phyloP scores from a whole-genome alignment of 1,140 invertebrate species.

The Euura saliciscinereae region DNA sequence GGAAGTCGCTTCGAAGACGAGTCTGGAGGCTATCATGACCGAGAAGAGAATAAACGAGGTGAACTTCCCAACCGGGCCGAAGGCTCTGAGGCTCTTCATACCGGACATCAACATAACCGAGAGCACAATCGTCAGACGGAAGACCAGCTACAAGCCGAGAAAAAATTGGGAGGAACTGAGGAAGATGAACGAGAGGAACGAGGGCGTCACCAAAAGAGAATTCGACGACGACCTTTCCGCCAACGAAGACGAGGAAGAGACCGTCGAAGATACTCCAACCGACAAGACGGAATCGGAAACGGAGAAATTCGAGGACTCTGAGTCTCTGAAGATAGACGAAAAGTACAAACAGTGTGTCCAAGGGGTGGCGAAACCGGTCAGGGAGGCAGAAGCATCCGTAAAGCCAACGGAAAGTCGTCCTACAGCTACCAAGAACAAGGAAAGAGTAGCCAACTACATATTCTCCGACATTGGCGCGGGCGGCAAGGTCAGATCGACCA shows the following conservation, averaged over 20 bases:
- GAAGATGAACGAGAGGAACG: slow-evolving; percentile 55
- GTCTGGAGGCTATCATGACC: slow-evolving; percentile 59
- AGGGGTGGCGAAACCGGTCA: slow-evolving; percentile 14
- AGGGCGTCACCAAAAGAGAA: slow-evolving; percentile 44
- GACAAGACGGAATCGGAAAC: slow-evolving; percentile 11
- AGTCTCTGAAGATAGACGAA: slow-evolving; percentile 48
- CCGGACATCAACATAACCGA: slow-evolving; percentile 62
- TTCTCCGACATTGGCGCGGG: slow-evolving; percentile 27
- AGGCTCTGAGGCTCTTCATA: slow-evolving; percentile 60
- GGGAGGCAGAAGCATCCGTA: slow-evolving; percentile 11
- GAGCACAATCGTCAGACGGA: slow-evolving; percentile 54
- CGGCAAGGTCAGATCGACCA: background rate
- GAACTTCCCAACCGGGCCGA: slow-evolving; percentile 61
- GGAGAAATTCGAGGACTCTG: slow-evolving; percentile 24
- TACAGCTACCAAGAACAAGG: slow-evolving; percentile 37
- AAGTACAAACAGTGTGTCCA: slow-evolving; percentile 52
- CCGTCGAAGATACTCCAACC: slow-evolving; percentile 16
- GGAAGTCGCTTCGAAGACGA: slow-evolving; percentile 59
- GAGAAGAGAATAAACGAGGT: slow-evolving; percentile 53
- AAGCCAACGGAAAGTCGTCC: slow-evolving; percentile 37
- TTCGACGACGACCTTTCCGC: slow-evolving; percentile 48
- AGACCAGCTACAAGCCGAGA: slow-evolving; percentile 56
- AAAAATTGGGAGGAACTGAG: slow-evolving; percentile 58
- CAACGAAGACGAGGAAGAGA: slow-evolving; percentile 48
- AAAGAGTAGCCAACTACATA: slow-evolving; percentile 43